A percentile compares a stretch with the other conserved stretches of the same genome.
phyloP scores from a whole-genome alignment of 2,888 invertebrate genomes.

The Ctenicera cuprea region DNA sequence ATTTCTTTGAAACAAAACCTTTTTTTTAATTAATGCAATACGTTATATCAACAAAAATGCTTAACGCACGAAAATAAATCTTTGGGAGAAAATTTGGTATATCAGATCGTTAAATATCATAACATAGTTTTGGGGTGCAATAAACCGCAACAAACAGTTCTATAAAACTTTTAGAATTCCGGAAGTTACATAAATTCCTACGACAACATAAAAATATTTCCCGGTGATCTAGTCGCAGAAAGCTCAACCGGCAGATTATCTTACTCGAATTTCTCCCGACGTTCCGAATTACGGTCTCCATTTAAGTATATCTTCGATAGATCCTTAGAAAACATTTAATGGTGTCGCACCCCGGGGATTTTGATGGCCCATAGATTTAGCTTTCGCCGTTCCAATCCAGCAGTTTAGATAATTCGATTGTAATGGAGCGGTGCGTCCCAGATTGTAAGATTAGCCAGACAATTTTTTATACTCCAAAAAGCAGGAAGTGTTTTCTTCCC shows the following conservation, averaged over 20 bases:
- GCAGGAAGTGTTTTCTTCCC: constrained; percentile 2
- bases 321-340: constrained; percentile 7
- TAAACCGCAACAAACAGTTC: neutral
- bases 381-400: constrained; percentile 19
- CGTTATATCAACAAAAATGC: too few species aligned
- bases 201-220: neutral
- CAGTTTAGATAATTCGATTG: constrained; percentile 37
- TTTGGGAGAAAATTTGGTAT: too few species aligned
- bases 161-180: constrained; percentile 5
- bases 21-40: too few species aligned
- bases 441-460: constrained; percentile 35
- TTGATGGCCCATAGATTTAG: constrained; percentile 2
- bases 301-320: neutral
- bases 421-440: constrained; percentile 37
- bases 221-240: neutral
- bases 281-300: neutral
- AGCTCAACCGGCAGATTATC: neutral
- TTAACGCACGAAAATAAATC: too few species aligned
- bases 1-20: too few species aligned
- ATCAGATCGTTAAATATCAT: too few species aligned
- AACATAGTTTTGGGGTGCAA: neutral
- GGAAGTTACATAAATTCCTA: constrained; percentile 3
- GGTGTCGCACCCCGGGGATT: constrained; percentile 3
- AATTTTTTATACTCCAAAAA: constrained; percentile 22
- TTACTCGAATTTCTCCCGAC: neutral